Evolutionary conservation across 2,113 vertebrate species (phyloP).

Genomic region (Cathartes aura): DNA sequence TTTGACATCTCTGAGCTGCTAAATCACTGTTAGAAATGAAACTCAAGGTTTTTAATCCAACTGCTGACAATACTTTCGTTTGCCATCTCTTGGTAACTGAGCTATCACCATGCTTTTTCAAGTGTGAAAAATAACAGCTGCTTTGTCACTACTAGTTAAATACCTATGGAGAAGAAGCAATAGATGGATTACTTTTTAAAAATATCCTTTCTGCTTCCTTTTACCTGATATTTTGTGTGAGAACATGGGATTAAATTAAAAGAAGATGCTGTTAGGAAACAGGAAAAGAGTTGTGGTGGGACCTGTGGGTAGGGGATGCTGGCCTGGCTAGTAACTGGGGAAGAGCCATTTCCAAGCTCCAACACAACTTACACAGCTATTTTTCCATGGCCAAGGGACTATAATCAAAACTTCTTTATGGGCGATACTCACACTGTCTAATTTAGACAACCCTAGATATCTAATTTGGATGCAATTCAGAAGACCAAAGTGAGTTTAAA

Average conservation of each 20-base stretch:
- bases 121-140: conserved; percentile 22
- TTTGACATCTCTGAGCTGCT: conserved; percentile 3
- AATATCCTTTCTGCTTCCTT: background rate
- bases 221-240: background rate
- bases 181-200: background rate
- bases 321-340: background rate
- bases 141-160: background rate
- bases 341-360: background rate
- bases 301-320: background rate
- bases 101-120: background rate
- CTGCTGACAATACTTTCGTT: background rate
- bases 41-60: background rate
- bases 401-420: background rate
- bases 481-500: background rate
- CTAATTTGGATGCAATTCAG: background rate
- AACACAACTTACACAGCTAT: background rate
- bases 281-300: background rate
- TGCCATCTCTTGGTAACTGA: conserved; percentile 9
- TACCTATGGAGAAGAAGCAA: background rate
- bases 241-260: background rate
- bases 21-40: background rate
- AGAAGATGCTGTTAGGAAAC: background rate
- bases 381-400: background rate
- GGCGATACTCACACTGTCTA: background rate
- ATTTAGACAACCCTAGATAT: background rate